Conservation (phyloP, 2,888 invertebrate genomes). For the Papilio protenor region DNA sequence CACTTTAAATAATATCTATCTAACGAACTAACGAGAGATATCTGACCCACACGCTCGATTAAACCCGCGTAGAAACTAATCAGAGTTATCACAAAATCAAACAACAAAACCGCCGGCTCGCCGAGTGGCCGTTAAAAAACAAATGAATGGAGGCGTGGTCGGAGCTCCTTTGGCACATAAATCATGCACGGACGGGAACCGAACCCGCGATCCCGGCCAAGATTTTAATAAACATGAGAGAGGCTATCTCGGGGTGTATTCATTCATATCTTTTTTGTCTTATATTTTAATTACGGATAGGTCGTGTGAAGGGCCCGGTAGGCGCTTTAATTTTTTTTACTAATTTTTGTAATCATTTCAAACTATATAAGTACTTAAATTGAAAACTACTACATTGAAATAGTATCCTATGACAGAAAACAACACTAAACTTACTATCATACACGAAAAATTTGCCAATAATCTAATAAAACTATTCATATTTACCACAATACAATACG, state of each 20-base stretch:
- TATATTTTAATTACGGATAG: slow-evolving; percentile 76
- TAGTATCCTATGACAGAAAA: background rate
- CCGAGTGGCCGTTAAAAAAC: slow-evolving; percentile 68
- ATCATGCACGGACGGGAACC: slow-evolving; percentile 72
- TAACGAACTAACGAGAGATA: slow-evolving; percentile 52
- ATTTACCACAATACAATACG: background rate
- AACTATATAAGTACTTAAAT: background rate
- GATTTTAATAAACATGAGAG: slow-evolving; percentile 82
- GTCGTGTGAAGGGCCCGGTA: slow-evolving; percentile 71
- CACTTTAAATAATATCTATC: slow-evolving; percentile 44
- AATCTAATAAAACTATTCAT: background rate
- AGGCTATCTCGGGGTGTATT: slow-evolving; percentile 68
- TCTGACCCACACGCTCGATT: slow-evolving; percentile 58
- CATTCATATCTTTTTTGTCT: slow-evolving; percentile 74
- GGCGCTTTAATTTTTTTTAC: slow-evolving; percentile 28
- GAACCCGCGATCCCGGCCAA: slow-evolving; percentile 66
- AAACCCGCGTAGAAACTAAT: slow-evolving; percentile 80
- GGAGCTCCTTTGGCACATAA: slow-evolving; percentile 73
- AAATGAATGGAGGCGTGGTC: slow-evolving; percentile 79
- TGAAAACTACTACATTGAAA: background rate
- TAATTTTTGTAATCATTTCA: slow-evolving; percentile 42
- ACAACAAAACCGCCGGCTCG: slow-evolving; percentile 61
- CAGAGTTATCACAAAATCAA: slow-evolving; percentile 76
- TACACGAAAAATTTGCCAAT: background rate
- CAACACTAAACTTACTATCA: background rate